Evolutionary conservation across 2,888 invertebrate species (phyloP), one percentile per base, ranked within the genome.

Genomic region (Dasypogon diadema): DNA sequence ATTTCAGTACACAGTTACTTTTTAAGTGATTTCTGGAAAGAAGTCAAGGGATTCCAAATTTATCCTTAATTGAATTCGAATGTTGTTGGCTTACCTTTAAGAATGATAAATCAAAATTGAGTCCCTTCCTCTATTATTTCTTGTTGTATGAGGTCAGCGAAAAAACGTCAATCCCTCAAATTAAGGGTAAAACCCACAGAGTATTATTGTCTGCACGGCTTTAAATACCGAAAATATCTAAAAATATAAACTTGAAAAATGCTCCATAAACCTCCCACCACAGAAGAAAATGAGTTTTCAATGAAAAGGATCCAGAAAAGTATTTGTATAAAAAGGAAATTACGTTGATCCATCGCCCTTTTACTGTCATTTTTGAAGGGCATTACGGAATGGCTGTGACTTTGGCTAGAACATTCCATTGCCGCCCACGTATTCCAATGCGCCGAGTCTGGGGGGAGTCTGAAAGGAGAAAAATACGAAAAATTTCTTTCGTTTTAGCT

Each of bases 401-500:
- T 37, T 42, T 12, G n/a, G 42, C 42, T 42, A n/a, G 2, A 42
- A 37, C 5, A 18, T 21, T 22, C 12, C 55, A 8, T 4, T 16
- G 60, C 10, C 12, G 21, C 60, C 60, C 60, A 60, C 60, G 37
- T 37, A 60, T 14, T 37, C 37, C 12, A n/a, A 60, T 37, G 18
- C 51, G 2, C 4, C n/a, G 6, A 16, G 18, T 37, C 8, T 24
- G 34, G 26, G 3, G 26, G n/a, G 12, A n/a, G 58, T 10, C 12
- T 12, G 6, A 42, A 42, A n/a, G n/a, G 46, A 54, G 22, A 54
- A 54, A 54, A 14, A 54, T 16, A 54, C 6, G 21, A 14, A 12
- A 21, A 42, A 65, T 42, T 65, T 68, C 48, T 24, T 68, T 68
- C 48, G 26, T 48, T 48, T 14, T 26, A 26, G 26, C 65, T 54